These are phyloP conservation scores for Caradrina kadenii DNA, from an alignment of 2,888 invertebrate species.

Conservation along the genomic window DNA sequence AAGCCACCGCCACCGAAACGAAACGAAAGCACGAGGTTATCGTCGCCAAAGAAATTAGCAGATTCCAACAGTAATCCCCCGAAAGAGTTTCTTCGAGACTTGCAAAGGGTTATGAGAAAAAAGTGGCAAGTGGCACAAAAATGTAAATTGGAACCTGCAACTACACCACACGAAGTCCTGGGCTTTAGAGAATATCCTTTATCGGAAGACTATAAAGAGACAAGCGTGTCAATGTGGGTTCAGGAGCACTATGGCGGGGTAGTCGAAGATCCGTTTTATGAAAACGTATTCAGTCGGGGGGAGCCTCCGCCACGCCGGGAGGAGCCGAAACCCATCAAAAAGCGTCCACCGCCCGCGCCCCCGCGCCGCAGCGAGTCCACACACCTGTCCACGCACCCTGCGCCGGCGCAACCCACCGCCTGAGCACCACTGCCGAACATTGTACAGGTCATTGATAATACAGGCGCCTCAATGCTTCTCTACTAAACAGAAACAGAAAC, in stretches of 20 bases:
- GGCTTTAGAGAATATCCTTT: conserved; percentile 96
- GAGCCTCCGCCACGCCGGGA: conserved; percentile 77
- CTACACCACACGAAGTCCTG: conserved; percentile 97
- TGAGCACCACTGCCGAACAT: conserved; percentile 60
- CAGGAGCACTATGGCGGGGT: conserved; percentile 95
- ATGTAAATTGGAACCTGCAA: conserved; percentile 96
- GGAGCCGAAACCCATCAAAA: conserved; percentile 88
- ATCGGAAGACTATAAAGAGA: conserved; percentile 93
- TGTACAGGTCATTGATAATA: neutral
- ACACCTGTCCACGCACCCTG: conserved; percentile 73
- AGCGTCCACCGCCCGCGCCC: conserved; percentile 97
- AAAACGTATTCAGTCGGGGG: conserved; percentile 91
- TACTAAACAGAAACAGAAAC: conserved; percentile 4
- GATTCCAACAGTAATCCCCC: conserved; percentile 94
- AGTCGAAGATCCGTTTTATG: conserved; percentile 92
- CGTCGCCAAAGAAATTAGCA: conserved; percentile 94
- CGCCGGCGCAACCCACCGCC: conserved; percentile 77
- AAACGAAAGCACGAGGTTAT: conserved; percentile 93
- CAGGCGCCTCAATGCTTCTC: conserved; percentile 39
- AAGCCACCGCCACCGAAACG: conserved; percentile 94
- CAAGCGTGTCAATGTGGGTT: conserved; percentile 97
- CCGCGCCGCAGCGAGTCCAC: conserved; percentile 95
- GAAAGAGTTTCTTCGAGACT: conserved; percentile 95
- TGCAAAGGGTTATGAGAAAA: conserved; percentile 97
- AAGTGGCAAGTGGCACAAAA: conserved; percentile 98